Conservation (phyloP, 2,113 vertebrate genomes). For the Spizaetus ornatus region DNA sequence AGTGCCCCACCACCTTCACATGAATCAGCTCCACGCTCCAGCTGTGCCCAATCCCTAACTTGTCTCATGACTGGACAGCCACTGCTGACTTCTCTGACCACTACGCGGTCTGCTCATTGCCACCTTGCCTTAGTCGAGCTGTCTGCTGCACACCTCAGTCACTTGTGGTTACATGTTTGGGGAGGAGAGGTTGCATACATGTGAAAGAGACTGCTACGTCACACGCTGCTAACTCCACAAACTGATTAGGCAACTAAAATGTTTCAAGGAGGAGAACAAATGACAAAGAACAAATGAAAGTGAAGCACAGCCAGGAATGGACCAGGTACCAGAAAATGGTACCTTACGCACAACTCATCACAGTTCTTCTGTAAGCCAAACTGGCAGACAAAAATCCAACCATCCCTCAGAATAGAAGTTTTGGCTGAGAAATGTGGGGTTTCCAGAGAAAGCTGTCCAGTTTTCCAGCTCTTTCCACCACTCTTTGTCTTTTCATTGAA, state of each 20-base stretch:
- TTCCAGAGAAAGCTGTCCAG: neutral
- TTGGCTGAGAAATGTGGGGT: neutral
- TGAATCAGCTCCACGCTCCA: neutral
- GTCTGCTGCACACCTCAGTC: neutral
- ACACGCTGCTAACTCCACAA: neutral
- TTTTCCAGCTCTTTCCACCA: neutral
- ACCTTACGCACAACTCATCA: neutral
- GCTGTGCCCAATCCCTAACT: neutral
- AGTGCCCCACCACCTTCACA: neutral
- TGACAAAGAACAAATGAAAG: neutral
- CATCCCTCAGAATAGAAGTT: neutral
- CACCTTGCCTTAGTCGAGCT: neutral
- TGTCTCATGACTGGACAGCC: neutral
- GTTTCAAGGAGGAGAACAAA: neutral
- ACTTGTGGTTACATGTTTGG: neutral
- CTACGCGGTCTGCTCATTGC: neutral
- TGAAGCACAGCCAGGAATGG: neutral
- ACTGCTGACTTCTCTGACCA: neutral
- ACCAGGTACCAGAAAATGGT: neutral
- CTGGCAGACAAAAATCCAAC: neutral
- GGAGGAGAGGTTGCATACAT: rapidly evolving
- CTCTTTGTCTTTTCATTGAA: neutral
- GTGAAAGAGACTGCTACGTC: neutral
- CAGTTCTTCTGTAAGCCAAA: neutral
- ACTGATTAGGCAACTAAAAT: neutral